These are phyloP conservation scores for Stictonetta naevosa DNA, from an alignment of 2,113 vertebrate species.

Conservation along the genomic window DNA sequence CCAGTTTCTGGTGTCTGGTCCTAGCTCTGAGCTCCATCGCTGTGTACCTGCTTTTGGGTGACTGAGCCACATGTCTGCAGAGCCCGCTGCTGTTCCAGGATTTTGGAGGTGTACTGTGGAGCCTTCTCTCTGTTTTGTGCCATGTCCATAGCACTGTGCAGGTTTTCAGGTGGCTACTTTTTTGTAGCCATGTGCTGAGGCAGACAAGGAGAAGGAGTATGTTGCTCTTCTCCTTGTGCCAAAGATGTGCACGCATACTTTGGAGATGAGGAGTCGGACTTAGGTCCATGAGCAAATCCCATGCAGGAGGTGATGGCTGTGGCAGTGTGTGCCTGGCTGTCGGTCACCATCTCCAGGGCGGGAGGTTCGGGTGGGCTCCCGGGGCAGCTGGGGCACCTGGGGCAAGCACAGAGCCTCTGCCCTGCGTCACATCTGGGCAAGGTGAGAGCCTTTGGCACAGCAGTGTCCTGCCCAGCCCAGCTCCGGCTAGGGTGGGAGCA, in stretches of 20 bases:
- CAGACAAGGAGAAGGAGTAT: fast-evolving
- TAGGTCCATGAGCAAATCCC: fast-evolving
- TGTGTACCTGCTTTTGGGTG: not conserved
- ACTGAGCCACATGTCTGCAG: fast-evolving
- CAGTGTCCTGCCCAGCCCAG: fast-evolving
- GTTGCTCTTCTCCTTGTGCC: not conserved
- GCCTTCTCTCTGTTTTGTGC: not conserved
- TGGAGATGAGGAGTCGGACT: not conserved
- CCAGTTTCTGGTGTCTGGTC: not conserved
- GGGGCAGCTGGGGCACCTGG: fast-evolving
- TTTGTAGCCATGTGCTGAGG: not conserved
- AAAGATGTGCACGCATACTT: not conserved
- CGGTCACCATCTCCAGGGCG: not conserved
- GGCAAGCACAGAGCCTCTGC: not conserved
- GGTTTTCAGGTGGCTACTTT: fast-evolving
- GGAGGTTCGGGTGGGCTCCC: not conserved
- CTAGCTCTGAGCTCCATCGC: not conserved
- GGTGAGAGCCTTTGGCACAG: not conserved
- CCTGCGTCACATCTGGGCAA: fast-evolving
- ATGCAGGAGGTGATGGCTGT: not conserved
- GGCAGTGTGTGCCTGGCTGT: fast-evolving
- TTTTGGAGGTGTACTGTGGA: too few relatives aligned
- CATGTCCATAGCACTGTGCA: fast-evolving
- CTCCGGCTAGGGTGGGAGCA: not conserved
- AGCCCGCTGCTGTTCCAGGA: fast-evolving